These are phyloP conservation scores for Euzetes globulus DNA, from an alignment of 2,888 invertebrate species.

Conservation along the genomic window DNA sequence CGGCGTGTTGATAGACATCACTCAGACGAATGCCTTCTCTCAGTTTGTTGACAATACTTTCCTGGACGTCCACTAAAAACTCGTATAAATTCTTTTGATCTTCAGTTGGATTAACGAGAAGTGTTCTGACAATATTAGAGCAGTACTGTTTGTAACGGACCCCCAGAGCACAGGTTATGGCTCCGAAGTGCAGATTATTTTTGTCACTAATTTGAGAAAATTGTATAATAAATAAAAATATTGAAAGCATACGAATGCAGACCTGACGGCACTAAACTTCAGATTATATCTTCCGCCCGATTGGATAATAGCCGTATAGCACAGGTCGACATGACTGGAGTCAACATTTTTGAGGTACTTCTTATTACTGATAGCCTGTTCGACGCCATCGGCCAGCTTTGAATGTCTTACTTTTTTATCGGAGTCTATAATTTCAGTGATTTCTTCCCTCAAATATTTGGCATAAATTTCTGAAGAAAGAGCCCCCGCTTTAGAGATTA, in stretches of 20 bases:
- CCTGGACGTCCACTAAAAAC: constrained; percentile 77
- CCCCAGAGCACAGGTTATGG: constrained; percentile 89
- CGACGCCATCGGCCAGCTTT: constrained; percentile 89
- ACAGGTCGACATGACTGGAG: constrained; percentile 83
- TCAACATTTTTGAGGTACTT: constrained; percentile 90
- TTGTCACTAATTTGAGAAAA: constrained; percentile 64
- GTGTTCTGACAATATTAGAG: constrained; percentile 90
- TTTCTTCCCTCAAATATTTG: constrained; percentile 92
- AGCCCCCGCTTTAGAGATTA: constrained; percentile 82
- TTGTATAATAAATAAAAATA: constrained; percentile 31
- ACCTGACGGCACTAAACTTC: constrained; percentile 81
- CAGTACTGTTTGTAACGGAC: constrained; percentile 95
- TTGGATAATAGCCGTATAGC: constrained; percentile 97
- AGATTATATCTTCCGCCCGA: constrained; percentile 96
- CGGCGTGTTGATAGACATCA: constrained; percentile 75
- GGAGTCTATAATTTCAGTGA: constrained; percentile 96
- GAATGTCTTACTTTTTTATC: constrained; percentile 96
- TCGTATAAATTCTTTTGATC: constrained; percentile 77
- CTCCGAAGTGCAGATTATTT: constrained; percentile 86
- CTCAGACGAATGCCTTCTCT: constrained; percentile 73
- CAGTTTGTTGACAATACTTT: constrained; percentile 76
- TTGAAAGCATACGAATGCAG: constrained; percentile 22
- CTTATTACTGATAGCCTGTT: constrained; percentile 84
- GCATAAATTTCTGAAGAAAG: constrained; percentile 91
- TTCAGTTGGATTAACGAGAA: constrained; percentile 84